phyloP scores from a whole-genome alignment of 2,113 vertebrate genomes.

The Tragelaphus scriptus region DNA sequence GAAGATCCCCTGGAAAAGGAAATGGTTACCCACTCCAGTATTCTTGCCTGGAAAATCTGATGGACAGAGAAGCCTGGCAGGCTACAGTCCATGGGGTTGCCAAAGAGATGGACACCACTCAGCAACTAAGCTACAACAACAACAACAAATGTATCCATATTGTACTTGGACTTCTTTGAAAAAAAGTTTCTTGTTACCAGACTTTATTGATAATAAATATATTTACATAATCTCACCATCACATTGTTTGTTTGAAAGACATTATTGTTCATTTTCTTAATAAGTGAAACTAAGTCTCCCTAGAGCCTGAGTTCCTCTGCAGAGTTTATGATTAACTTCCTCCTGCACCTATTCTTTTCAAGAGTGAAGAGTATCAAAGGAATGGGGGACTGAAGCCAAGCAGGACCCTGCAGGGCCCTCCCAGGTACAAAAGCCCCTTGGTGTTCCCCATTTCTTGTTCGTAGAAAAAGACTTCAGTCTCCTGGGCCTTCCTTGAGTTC shows the following conservation, averaged over 20 bases:
- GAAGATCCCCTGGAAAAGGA: background rate
- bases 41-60: background rate
- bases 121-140: background rate
- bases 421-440: background rate
- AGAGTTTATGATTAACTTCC: background rate
- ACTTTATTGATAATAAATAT: background rate
- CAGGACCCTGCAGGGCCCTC: background rate
- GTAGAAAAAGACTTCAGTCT: background rate
- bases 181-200: background rate
- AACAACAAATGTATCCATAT: background rate
- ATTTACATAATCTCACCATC: background rate
- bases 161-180: background rate
- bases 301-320: background rate
- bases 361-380: background rate
- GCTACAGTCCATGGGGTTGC: background rate
- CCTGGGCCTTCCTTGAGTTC: background rate
- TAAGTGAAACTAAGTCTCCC: background rate
- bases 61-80: background rate
- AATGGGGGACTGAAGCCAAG: background rate
- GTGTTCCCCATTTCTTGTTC: background rate
- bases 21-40: background rate
- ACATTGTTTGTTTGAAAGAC: background rate
- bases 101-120: background rate
- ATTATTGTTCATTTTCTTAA: background rate
- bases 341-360: background rate